Percentiles rank a stretch among this genome's conserved stretches.
These are phyloP conservation scores for Aptenodytes forsteri DNA, from an alignment of 2,113 vertebrate species.

Conservation along the genomic window DNA sequence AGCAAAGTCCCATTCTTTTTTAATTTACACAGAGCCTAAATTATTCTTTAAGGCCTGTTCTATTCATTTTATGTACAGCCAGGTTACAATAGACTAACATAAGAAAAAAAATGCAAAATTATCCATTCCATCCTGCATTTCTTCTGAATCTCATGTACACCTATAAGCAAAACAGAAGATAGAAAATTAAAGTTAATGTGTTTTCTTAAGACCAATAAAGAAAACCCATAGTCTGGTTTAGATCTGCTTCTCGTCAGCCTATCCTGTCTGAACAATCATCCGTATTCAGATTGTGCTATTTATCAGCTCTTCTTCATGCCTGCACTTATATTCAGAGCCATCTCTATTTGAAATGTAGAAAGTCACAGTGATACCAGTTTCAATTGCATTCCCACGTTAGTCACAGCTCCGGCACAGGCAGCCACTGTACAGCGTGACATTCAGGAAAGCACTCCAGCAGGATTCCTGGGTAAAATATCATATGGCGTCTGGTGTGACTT, in stretches of 20 bases:
- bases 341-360: slow-evolving; percentile 62
- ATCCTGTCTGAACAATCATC: slow-evolving; percentile 59
- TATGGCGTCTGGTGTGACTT: slow-evolving; percentile 23
- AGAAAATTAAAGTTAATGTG: slow-evolving; percentile 59
- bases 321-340: slow-evolving; percentile 60
- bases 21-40: slow-evolving; percentile 64
- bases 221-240: slow-evolving; percentile 44
- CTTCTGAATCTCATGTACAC: slow-evolving; percentile 67
- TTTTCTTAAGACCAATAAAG: slow-evolving; percentile 47
- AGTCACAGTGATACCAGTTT: slow-evolving; percentile 77
- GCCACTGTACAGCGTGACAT: slow-evolving; percentile 7
- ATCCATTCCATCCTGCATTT: slow-evolving; percentile 63
- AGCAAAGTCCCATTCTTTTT: slow-evolving; percentile 48
- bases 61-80: slow-evolving; percentile 68
- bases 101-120: slow-evolving; percentile 65
- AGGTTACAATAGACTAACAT: slow-evolving; percentile 67
- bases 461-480: slow-evolving; percentile 34
- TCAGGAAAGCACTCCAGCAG: slow-evolving; percentile 57
- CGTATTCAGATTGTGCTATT: slow-evolving; percentile 75
- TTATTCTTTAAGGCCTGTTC: slow-evolving; percentile 66
- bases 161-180: slow-evolving; percentile 67
- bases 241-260: slow-evolving; percentile 59
- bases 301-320: slow-evolving; percentile 57
- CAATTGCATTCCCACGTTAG: slow-evolving; percentile 40
- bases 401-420: slow-evolving; percentile 27